Conservation (phyloP, 2,888 invertebrate species). For the Holacanthella duospinosa region DNA sequence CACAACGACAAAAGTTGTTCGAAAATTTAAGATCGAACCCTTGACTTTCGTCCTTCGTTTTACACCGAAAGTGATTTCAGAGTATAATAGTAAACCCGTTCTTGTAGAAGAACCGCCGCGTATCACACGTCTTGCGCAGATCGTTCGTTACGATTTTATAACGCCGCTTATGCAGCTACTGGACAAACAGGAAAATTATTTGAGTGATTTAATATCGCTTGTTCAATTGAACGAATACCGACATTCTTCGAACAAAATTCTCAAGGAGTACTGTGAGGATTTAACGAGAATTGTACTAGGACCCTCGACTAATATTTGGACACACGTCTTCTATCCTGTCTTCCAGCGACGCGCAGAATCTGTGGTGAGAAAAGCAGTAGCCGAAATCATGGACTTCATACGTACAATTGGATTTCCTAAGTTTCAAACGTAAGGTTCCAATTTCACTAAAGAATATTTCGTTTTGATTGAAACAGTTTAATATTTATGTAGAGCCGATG, state of each 20-base stretch:
- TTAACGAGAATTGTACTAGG: conserved; percentile 32
- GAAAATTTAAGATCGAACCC: conserved; percentile 21
- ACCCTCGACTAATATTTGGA: conserved; percentile 29
- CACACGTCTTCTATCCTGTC: conserved; percentile 27
- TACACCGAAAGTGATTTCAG: conserved; percentile 22
- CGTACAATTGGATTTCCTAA: conserved; percentile 22
- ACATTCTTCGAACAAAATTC: conserved; percentile 7
- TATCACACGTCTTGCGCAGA: conserved; percentile 20
- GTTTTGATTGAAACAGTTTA: background rate
- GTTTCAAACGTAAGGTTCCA: conserved; percentile 22
- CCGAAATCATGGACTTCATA: conserved; percentile 18
- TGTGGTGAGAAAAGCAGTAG: conserved; percentile 14
- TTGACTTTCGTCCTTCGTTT: conserved; percentile 22
- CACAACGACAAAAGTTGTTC: conserved; percentile 23
- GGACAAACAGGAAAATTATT: conserved; percentile 13
- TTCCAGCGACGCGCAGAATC: conserved; percentile 26
- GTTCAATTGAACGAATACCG: conserved; percentile 24
- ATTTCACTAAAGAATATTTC: conserved; percentile 1
- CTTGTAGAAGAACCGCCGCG: conserved; percentile 27
- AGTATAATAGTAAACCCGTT: conserved; percentile 21
- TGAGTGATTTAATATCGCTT: conserved; percentile 18
- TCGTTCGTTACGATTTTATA: conserved; percentile 23
- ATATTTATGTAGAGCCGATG: conserved; percentile 19
- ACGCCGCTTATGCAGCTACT: conserved; percentile 21
- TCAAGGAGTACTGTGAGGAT: conserved; percentile 25